Evolutionary conservation across 1,140 invertebrate species (phyloP).

Genomic region (Hypothenemus hampei): DNA sequence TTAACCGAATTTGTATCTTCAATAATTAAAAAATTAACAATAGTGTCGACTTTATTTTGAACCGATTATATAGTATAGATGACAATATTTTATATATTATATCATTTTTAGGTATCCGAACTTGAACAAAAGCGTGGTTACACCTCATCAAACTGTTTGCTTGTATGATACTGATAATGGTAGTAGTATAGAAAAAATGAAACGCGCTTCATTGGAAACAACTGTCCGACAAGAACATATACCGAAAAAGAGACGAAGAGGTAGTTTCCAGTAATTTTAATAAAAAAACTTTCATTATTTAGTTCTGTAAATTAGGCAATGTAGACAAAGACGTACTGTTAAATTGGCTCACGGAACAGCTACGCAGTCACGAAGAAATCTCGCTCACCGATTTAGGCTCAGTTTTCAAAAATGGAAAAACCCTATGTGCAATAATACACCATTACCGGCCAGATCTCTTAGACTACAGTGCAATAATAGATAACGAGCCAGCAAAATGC

Average conservation of each 20-base stretch:
- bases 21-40: too few relatives aligned
- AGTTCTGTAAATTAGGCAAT: too few relatives aligned
- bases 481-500: conserved; percentile 57
- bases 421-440: conserved; percentile 77
- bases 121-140: conserved; percentile 51
- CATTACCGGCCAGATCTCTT: conserved; percentile 85
- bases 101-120: conserved; percentile 50
- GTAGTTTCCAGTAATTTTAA: conserved; percentile 40
- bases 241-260: conserved; percentile 61
- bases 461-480: conserved; percentile 62
- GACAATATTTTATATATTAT: too few relatives aligned
- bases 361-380: conserved; percentile 61
- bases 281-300: not conserved
- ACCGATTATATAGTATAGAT: too few relatives aligned
- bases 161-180: conserved; percentile 59
- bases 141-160: conserved; percentile 59
- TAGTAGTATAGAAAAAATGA: conserved; percentile 46
- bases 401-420: conserved; percentile 72
- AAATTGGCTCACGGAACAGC: conserved; percentile 71
- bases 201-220: conserved; percentile 39
- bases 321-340: conserved; percentile 70
- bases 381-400: conserved; percentile 62
- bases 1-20: too few relatives aligned
- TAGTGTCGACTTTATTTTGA: too few relatives aligned
- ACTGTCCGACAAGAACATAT: conserved; percentile 41